phyloP scores from a whole-genome alignment of 1,140 invertebrate genomes.

The Ditylenchus dipsaci region DNA sequence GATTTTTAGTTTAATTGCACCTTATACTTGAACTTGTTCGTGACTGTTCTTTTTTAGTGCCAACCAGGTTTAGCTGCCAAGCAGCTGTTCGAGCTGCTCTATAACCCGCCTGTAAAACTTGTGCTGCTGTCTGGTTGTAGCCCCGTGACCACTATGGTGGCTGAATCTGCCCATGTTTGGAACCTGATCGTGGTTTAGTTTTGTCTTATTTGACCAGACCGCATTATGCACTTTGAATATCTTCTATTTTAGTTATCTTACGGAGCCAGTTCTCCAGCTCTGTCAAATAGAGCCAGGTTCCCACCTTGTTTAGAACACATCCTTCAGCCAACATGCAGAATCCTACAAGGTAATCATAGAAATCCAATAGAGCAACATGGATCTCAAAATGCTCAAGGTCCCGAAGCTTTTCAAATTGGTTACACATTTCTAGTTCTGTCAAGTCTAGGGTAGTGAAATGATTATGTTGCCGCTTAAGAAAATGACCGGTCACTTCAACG shows the following conservation, averaged over 20 bases:
- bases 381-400: no score
- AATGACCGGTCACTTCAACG: no score
- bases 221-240: neutral
- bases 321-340: constrained; percentile 98
- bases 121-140: constrained; percentile 88
- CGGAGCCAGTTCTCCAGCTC: constrained; percentile 90
- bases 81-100: constrained; percentile 95
- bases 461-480: no score
- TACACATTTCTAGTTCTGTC: no score
- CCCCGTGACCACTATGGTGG: constrained; percentile 97
- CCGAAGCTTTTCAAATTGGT: no score
- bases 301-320: constrained; percentile 95
- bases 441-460: no score
- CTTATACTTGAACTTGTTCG: neutral
- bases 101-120: constrained; percentile 88
- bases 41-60: constrained; percentile 68
- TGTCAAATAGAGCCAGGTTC: constrained; percentile 92
- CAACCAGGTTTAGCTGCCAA: constrained; percentile 92
- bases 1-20: no score
- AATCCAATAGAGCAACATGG: no score
- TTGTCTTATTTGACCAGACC: neutral
- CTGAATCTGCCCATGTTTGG: constrained; percentile 99
- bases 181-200: constrained; percentile 89
- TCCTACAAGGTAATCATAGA: constrained; percentile 72
- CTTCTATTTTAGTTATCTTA: constrained; percentile 77